phyloP scores from a whole-genome alignment of 64 coral and sea anemone genomes.

The Actinia equina region DNA sequence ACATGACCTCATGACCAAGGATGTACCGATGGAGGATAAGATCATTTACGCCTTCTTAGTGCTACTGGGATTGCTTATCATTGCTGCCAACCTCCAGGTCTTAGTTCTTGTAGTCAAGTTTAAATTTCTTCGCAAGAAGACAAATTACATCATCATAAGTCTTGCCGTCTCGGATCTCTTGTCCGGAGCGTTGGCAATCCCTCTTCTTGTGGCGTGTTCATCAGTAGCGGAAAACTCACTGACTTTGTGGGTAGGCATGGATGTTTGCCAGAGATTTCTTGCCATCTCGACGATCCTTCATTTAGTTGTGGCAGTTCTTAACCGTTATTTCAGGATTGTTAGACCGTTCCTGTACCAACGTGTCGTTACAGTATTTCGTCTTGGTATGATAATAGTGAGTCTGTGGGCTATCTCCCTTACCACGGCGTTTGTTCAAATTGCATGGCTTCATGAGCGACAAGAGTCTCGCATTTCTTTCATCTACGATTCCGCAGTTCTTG shows the following conservation, averaged over 20 bases:
- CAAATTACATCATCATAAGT: slow-evolving; percentile 40
- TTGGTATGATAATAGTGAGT: background rate
- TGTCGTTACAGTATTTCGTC: slow-evolving; percentile 2
- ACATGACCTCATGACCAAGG: background rate
- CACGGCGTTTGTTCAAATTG: slow-evolving; percentile 8
- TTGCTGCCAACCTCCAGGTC: slow-evolving; percentile 12
- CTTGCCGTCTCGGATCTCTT: slow-evolving; percentile 35
- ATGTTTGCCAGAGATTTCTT: slow-evolving; percentile 38
- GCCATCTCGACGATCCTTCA: slow-evolving; percentile 53
- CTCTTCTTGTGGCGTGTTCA: slow-evolving; percentile 29
- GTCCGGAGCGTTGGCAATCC: slow-evolving; percentile 27
- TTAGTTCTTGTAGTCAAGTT: slow-evolving; percentile 5
- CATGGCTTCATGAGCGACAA: background rate
- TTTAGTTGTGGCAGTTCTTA: slow-evolving; percentile 5
- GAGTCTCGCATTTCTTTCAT: background rate
- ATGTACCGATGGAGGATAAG: background rate
- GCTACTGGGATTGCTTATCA: slow-evolving; percentile 6
- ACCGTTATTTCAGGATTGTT: slow-evolving; percentile 35
- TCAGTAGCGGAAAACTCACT: background rate
- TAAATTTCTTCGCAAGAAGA: slow-evolving; percentile 21
- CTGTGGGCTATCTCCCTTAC: slow-evolving; percentile 25
- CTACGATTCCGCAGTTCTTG: slow-evolving; percentile 21
- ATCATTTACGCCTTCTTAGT: slow-evolving; percentile 31
- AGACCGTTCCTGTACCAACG: slow-evolving; percentile 14
- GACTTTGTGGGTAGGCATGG: slow-evolving; percentile 31